Percentiles rank a stretch among this genome's conserved stretches.
phyloP scores from a whole-genome alignment of 2,888 invertebrate species.

The Trachelus troglodyta region DNA sequence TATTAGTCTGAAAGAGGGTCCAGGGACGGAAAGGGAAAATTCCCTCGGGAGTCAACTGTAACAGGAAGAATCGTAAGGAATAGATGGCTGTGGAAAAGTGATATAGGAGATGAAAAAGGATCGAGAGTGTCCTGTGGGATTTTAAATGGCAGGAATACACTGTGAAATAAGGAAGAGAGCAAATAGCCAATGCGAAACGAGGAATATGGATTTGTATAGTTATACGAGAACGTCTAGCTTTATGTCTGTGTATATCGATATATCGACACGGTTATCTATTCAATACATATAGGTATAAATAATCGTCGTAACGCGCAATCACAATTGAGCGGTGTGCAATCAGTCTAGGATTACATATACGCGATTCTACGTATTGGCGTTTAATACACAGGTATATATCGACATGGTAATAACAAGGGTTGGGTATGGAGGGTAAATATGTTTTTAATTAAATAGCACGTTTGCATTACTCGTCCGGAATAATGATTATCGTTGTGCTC shows the following conservation, averaged over 20 bases:
- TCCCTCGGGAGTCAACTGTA: background rate
- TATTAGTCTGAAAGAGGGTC: background rate
- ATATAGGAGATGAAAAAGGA: background rate
- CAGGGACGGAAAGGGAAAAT: background rate
- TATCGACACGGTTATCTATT: background rate
- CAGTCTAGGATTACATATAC: conserved; percentile 16
- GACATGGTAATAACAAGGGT: background rate
- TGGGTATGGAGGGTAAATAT: conserved; percentile 27
- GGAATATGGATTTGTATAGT: background rate
- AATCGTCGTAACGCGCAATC: conserved; percentile 18
- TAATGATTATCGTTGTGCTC: conserved; percentile 11
- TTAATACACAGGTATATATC: background rate
- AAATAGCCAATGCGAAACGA: background rate
- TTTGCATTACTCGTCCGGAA: conserved; percentile 26
- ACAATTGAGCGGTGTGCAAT: conserved; percentile 29
- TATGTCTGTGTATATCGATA: background rate
- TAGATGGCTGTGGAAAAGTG: background rate
- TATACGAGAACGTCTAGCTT: background rate
- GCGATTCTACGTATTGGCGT: conserved; percentile 19
- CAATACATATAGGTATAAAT: background rate
- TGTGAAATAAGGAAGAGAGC: background rate
- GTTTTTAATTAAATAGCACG: conserved; percentile 40
- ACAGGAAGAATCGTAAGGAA: background rate
- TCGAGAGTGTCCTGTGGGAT: background rate
- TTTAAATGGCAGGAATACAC: background rate